Evolutionary conservation across 1,140 invertebrate species (phyloP).

Genomic region (Phortica variegata): DNA sequence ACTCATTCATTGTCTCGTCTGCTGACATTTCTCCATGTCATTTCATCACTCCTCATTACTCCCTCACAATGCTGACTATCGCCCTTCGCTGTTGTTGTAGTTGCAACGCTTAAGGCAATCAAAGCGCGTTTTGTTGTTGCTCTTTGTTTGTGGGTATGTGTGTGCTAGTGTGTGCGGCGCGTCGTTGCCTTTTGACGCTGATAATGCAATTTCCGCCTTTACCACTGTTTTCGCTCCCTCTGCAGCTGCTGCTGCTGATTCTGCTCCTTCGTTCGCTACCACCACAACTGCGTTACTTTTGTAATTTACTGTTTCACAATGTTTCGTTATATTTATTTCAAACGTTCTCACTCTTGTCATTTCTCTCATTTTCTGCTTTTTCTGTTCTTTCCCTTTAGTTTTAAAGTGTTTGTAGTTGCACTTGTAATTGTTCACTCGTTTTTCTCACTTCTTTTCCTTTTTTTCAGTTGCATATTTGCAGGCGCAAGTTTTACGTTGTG

Average conservation of each 20-base stretch:
- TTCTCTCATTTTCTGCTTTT: no score
- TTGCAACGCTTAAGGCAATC: no score
- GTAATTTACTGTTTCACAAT: constrained; percentile 51
- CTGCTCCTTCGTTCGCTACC: no score
- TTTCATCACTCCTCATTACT: no score
- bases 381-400: constrained; percentile 13
- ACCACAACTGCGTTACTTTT: constrained; percentile 2
- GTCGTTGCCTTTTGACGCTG: constrained; percentile 42
- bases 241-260: no score
- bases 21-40: no score
- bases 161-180: constrained; percentile 4
- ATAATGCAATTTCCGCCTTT: constrained; percentile 49
- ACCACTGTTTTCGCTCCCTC: not conserved
- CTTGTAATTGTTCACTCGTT: not conserved
- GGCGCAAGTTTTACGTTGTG: no score
- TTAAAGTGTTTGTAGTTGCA: not conserved
- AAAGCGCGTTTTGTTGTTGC: no score
- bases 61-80: no score
- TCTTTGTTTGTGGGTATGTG: not conserved
- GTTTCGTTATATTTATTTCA: constrained; percentile 41
- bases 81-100: no score
- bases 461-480: no score
- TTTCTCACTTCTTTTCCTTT: constrained; percentile 24
- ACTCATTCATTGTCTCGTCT: constrained; percentile 45
- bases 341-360: no score